These are phyloP conservation scores for Mobula birostris DNA, from an alignment of 2,113 vertebrate genomes.

Conservation along the genomic window DNA sequence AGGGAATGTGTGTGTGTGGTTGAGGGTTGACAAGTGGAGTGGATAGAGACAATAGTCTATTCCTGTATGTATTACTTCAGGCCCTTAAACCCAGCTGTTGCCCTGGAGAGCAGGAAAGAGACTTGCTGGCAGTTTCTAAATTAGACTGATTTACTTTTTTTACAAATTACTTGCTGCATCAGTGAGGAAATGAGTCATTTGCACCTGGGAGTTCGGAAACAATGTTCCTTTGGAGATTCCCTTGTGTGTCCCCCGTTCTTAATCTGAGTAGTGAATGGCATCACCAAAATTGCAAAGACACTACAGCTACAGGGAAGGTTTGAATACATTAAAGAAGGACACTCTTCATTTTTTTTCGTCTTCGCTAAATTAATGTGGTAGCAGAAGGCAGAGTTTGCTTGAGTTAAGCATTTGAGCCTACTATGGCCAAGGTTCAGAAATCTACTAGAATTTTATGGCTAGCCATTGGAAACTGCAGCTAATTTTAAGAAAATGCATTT, in stretches of 20 bases:
- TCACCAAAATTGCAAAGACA: neutral
- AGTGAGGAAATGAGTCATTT: neutral
- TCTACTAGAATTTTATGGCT: neutral
- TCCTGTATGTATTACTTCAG: neutral
- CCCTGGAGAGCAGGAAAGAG: neutral
- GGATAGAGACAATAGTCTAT: neutral
- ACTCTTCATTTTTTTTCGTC: neutral
- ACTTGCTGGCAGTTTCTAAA: neutral
- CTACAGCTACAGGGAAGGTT: neutral
- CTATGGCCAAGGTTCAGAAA: neutral
- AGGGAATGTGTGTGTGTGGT: neutral
- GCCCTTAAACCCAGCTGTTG: neutral
- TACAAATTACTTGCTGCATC: neutral
- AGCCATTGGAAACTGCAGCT: neutral
- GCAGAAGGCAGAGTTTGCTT: neutral
- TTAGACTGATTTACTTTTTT: neutral
- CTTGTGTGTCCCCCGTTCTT: neutral
- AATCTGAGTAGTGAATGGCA: neutral
- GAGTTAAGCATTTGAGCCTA: neutral
- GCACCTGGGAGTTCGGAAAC: neutral
- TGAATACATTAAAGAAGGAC: neutral
- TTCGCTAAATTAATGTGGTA: neutral
- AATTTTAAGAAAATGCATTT: neutral
- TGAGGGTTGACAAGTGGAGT: neutral
- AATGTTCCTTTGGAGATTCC: neutral